Evolutionary conservation across 2,113 vertebrate genomes (phyloP), one percentile per base, ranked within the genome.

Genomic region (Cervus canadensis): DNA sequence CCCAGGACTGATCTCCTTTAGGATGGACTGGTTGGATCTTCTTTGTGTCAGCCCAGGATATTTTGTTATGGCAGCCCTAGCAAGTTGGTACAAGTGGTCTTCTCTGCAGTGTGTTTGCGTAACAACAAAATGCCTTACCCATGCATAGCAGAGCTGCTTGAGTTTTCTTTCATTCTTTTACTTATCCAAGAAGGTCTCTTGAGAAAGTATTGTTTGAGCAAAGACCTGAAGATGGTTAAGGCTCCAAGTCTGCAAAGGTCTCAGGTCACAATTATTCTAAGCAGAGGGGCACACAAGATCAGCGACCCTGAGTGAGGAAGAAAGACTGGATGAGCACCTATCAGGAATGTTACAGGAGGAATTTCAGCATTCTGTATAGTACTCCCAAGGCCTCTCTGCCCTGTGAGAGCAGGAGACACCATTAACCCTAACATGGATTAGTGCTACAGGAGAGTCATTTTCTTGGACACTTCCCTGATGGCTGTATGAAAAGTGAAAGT

Each of bases 401-500:
- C 33, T 33, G 7, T 8, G 85, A 14, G 16, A 19, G 26, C 2
- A 25, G 62, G 13, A 59, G 21, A 43, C 11, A n/a, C 21, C 74
- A 17, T 26, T 19, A 67, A 76, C 0, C 0, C 23, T 12, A 0
- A 36, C 1, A 6, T 54, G 40, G 36, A 3, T 45, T 26, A n/a
- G 2, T 59, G n/a, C 12, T 57, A 36, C 3, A 6, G 6, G 48
- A 11, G 5, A 8, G 26, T 19, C 40, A 14, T 79, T 88, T 43
- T 6, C 26, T 21, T 13, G 28, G 48, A 28, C 8, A 7, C 0
- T 14, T 50, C 33, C 88, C 17, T 6, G 30, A 36, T 30, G 60
- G 30, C 23, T 48, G 8, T 74, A 74, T 74, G 67, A 40, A 74
- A 74, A 74, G n/a, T 12, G 5, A 40, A 40, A 71, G 10, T 71